A percentile compares a stretch with the other conserved stretches of the same genome.
Evolutionary conservation across 92 coral and sea anemone genomes (phyloP).

Genomic region (Palythoa caribaeorum): DNA sequence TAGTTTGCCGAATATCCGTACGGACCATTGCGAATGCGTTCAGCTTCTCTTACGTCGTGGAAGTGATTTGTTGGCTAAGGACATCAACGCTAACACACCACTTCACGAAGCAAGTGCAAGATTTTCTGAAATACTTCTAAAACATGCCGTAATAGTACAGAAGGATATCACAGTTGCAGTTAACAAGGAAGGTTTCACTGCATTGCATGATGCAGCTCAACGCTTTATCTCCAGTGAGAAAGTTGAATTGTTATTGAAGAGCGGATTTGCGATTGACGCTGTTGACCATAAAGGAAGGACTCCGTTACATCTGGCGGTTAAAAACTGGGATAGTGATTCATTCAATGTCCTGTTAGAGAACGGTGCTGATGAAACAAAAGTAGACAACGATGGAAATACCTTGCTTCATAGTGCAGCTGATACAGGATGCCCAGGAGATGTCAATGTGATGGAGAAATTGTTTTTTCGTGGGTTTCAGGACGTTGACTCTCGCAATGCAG

Average conservation of each 20-base stretch:
- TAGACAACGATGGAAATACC: constrained; percentile 24
- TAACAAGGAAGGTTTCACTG: neutral
- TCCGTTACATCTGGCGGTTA: constrained; percentile 1
- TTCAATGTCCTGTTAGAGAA: constrained; percentile 2
- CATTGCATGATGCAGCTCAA: neutral
- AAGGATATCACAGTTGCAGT: neutral
- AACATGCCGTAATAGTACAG: neutral
- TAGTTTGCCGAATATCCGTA: too few relatives aligned
- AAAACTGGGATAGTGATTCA: neutral
- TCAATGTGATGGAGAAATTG: neutral
- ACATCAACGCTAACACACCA: neutral
- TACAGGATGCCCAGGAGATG: neutral
- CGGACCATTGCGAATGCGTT: neutral
- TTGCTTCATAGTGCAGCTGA: constrained; percentile 13
- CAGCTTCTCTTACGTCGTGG: constrained; percentile 19
- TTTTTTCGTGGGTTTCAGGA: neutral
- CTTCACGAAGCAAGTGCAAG: neutral
- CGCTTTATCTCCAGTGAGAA: too few relatives aligned
- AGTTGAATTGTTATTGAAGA: neutral
- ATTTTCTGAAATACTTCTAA: neutral
- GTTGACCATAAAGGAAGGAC: constrained; percentile 16
- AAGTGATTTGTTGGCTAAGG: neutral
- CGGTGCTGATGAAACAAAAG: constrained; percentile 25
- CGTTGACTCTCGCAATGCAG: neutral
- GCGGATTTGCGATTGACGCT: constrained; percentile 10